Evolutionary conservation across 2,888 invertebrate genomes (phyloP), one percentile per base, ranked within the genome.

Genomic region (Andrena chrysosceles): DNA sequence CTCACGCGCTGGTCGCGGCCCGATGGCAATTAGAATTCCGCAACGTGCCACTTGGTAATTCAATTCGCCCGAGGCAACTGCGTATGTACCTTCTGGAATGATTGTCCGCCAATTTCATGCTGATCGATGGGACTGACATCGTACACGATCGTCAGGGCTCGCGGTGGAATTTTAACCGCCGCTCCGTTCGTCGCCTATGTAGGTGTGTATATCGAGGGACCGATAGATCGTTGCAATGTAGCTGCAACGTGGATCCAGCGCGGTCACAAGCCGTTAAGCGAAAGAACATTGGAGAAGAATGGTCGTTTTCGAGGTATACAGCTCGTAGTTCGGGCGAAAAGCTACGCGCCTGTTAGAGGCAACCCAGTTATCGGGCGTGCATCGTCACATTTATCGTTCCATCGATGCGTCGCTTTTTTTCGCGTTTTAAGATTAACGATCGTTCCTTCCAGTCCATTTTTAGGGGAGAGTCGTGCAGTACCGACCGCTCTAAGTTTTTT

Each of bases 311-410:
- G 64, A 66, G 74, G 49, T 60, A 63, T 48, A 62, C 54, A n/a
- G 60, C n/a, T 60, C 54, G 54, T 54, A 8, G 54, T 0, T 16
- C 31, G 23, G n/a, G 8, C 52, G 56, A 35, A 67, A 76, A 71
- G 72, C 76, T 72, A 72, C 74, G 89, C 89, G 89, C 90, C 89
- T 89, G 87, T 56, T 81, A 85, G 83, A 85, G 81, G 90, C 89
- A 90, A 87, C 89, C 89, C 81, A 85, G 81, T 81, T 81, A 70
- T 86, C 90, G 78, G 67, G 73, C 85, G 85, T 85, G 89, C 77
- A 82, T 85, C 84, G 79, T 80, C 78, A 69, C 85, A 81, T 84
- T 85, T 67, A 71, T 74, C 77, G 64, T 1, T 10, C n/a, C 67
- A 82, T 75, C 82, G 78, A 74, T 67, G 33, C 33, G 8, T 10